A percentile compares a stretch with the other conserved stretches of the same genome.
Conservation (phyloP, 2,888 invertebrate species). For the Carcina quercana region DNA sequence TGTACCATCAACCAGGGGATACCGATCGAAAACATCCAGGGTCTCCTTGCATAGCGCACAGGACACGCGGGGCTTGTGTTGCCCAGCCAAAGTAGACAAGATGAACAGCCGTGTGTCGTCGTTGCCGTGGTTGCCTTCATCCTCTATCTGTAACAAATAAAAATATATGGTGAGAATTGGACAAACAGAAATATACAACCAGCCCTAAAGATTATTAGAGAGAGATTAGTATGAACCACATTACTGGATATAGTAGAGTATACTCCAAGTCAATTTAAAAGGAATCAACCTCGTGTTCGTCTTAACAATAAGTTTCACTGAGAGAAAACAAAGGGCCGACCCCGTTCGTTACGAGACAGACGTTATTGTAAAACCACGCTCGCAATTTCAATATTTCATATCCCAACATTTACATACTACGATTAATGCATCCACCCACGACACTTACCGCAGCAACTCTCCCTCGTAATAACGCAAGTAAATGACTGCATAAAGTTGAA, state of each 20-base stretch:
- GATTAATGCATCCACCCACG: constrained; percentile 72
- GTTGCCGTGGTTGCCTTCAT: constrained; percentile 98
- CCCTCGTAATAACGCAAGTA: constrained; percentile 71
- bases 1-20: constrained; percentile 97
- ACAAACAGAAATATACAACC: neutral
- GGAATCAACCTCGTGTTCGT: too few species aligned
- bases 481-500: constrained; percentile 73
- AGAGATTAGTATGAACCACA: neutral
- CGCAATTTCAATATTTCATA: constrained; percentile 68
- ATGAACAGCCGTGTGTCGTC: constrained; percentile 98
- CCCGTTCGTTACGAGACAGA: constrained; percentile 28
- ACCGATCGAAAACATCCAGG: constrained; percentile 96
- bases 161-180: neutral
- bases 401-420: constrained; percentile 67
- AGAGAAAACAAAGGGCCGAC: constrained; percentile 29
- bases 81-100: constrained; percentile 93
- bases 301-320: constrained; percentile 5
- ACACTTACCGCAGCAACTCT: constrained; percentile 59
- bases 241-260: neutral
- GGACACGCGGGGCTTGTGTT: constrained; percentile 88
- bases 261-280: too few species aligned
- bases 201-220: neutral
- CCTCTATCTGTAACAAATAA: constrained; percentile 88
- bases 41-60: constrained; percentile 93
- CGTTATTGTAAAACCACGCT: constrained; percentile 45